Base-by-base conservation (phyloP, 2,113 vertebrate genomes). In the Eubucco bourcierii region DNA sequence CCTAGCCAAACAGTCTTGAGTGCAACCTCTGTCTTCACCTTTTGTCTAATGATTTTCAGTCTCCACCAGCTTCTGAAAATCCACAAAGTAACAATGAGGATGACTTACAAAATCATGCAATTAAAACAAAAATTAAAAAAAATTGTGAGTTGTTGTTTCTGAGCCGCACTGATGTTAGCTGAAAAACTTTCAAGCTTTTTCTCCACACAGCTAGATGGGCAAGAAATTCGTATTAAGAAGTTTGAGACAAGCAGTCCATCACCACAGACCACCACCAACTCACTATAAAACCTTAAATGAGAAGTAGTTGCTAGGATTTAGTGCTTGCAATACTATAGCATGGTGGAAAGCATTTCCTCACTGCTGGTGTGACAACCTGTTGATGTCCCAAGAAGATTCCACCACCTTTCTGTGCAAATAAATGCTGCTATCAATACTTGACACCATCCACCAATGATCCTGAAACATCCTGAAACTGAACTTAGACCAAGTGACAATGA, bases 1-100 rank as follows among this genome's bases (percentile, higher is more conserved):
- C 10, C 10, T 0, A 0, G 41, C 28, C 1, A 3, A 68, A 10
- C 28, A 58, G 9, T 15, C 34, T 44, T 44, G 34, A 89, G 33
- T 39, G 72, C 15, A 70, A 2, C 6, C 33, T 37, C 55, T 28
- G 19, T 2, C n/a, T 64, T n/a, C 37, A 89, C 64, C 56, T 41
- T 66, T 27, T 44, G 41, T 21, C 19, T 53, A 76, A n/a, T 3
- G 34, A 5, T 37, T 8, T 61, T 81, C 59, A 76, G 52, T n/a
- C 15, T 72, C 33, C 12, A n/a, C 4, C 28, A 34, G 27, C 37
- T 76, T 56, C 70, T 29, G 29, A 77, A 80, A 88, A 80, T 59
- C 58, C 71, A 52, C 28, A 4, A 31, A 44, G 15, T 52, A 71
- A 65, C 25, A 53, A 72, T 1, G 4, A 72, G 6, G 21, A 61